These are phyloP conservation scores for Aphaenogaster floridana DNA, from an alignment of 1,140 invertebrate genomes.

Conservation along the genomic window DNA sequence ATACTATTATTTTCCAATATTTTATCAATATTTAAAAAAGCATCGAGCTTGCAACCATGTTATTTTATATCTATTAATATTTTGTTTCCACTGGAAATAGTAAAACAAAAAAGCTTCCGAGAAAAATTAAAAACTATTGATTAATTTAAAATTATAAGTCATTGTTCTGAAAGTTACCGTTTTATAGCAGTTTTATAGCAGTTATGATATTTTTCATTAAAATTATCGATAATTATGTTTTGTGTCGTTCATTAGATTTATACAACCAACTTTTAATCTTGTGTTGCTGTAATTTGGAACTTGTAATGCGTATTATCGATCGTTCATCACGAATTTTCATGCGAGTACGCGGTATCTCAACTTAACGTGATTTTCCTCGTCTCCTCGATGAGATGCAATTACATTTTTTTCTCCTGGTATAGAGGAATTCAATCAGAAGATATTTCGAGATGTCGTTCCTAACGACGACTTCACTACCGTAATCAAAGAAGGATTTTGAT, in stretches of 20 bases:
- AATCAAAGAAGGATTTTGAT: conserved; percentile 59
- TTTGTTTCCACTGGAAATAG: background rate
- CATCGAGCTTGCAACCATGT: background rate
- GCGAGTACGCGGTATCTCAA: conserved; percentile 20
- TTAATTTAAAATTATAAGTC: background rate
- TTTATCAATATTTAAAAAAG: background rate
- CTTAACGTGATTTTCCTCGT: conserved; percentile 23
- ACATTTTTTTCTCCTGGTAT: conserved; percentile 37
- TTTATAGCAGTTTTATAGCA: background rate
- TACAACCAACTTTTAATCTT: background rate
- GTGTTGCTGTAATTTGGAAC: background rate
- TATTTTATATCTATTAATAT: conserved; percentile 4
- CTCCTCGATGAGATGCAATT: conserved; percentile 18
- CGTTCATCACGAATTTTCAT: conserved; percentile 30
- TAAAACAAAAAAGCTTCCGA: background rate
- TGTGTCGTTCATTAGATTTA: background rate
- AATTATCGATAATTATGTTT: background rate
- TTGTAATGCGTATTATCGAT: background rate
- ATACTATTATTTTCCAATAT: background rate
- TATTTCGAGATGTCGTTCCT: conserved; percentile 9
- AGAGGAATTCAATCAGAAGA: conserved; percentile 29
- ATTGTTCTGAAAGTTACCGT: background rate
- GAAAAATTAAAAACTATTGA: background rate
- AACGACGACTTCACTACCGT: conserved; percentile 33
- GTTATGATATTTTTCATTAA: background rate